Evolutionary conservation across 2,113 vertebrate species (phyloP).

Genomic region (Hydropotes inermis): DNA sequence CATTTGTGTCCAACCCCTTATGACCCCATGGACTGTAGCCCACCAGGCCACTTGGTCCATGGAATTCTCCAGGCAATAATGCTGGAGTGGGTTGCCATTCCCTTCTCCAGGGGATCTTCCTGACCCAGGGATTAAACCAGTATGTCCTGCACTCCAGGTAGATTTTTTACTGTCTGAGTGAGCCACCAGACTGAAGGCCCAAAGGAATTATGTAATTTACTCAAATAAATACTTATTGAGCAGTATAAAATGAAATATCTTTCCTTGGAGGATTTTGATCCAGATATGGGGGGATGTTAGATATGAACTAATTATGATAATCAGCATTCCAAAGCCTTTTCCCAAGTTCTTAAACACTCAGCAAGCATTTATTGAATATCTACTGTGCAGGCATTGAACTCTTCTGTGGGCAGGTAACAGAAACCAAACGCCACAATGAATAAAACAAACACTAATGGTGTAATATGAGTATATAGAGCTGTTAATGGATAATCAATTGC

Average conservation of each 20-base stretch:
- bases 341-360: neutral
- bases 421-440: neutral
- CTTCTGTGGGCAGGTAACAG: no score
- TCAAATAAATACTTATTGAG: neutral
- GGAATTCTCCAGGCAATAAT: neutral
- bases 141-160: neutral
- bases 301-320: neutral
- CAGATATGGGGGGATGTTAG: neutral
- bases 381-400: neutral
- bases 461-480: neutral
- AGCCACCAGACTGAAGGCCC: neutral
- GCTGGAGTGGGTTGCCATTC: neutral
- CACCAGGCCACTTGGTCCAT: neutral
- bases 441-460: neutral
- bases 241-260: neutral
- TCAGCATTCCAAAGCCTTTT: neutral
- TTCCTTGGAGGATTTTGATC: neutral
- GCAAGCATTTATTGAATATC: neutral
- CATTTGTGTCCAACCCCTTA: neutral
- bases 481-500: neutral
- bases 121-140: neutral
- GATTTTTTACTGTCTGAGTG: neutral
- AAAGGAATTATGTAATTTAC: neutral
- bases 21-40: neutral
- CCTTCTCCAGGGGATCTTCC: neutral